Percentiles rank a stretch among this genome's conserved stretches.
These are phyloP conservation scores for Spodoptera frugiperda DNA, from an alignment of 1,140 invertebrate species.

Conservation along the genomic window DNA sequence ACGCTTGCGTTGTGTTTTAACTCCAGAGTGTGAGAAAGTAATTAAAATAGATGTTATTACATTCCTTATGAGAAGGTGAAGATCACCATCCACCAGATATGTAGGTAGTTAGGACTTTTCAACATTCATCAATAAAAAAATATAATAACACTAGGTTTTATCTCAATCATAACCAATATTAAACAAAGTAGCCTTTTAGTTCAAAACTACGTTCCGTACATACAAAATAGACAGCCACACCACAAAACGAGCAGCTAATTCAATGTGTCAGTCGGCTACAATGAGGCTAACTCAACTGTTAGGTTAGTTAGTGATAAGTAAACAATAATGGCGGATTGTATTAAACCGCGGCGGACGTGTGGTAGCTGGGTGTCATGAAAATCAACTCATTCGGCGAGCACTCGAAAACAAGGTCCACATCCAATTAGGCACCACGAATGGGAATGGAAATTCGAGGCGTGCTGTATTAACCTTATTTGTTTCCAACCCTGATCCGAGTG, in stretches of 20 bases:
- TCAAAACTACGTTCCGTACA: background rate
- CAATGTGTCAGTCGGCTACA: background rate
- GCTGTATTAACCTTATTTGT: conserved; percentile 60
- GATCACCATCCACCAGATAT: too few species aligned
- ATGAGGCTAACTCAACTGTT: conserved; percentile 32
- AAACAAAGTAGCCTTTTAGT: background rate
- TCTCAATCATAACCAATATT: too few species aligned
- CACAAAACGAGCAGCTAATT: background rate
- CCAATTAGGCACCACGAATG: conserved; percentile 56
- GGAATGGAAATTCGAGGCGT: conserved; percentile 53
- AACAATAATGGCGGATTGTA: conserved; percentile 44
- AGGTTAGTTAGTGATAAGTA: conserved; percentile 45
- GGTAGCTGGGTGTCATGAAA: conserved; percentile 50
- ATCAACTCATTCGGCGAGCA: conserved; percentile 52
- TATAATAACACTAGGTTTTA: too few species aligned
- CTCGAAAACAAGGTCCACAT: conserved; percentile 52
- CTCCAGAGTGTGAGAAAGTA: too few species aligned
- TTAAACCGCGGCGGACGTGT: conserved; percentile 19
- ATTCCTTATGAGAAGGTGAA: too few species aligned
- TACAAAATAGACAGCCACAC: background rate
- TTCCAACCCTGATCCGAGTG: conserved; percentile 46
- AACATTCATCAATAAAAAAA: too few species aligned
- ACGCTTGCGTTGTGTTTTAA: too few species aligned
- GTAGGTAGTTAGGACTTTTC: too few species aligned
- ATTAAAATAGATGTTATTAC: too few species aligned